Evolutionary conservation across 2,888 invertebrate species (phyloP).

Genomic region (Drosophila setosimentum): DNA sequence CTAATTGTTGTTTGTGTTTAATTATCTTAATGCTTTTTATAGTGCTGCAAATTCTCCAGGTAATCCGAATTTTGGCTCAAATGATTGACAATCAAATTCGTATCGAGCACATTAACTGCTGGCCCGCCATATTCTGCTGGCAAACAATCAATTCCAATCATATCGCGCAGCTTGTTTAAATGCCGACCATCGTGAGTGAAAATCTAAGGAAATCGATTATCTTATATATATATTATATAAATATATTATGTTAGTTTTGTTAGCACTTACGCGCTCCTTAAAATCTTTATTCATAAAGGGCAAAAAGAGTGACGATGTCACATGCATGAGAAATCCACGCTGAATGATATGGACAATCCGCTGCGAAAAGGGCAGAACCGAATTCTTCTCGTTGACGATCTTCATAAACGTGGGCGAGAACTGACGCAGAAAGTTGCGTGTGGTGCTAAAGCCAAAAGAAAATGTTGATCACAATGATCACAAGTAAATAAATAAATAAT

Average conservation of each 20-base stretch:
- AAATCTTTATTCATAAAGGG: constrained; percentile 82
- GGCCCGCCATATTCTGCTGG: constrained; percentile 83
- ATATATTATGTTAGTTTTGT: background rate
- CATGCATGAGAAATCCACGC: constrained; percentile 80
- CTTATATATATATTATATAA: too few species aligned
- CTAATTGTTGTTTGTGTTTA: constrained; percentile 1
- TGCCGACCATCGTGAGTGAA: constrained; percentile 82
- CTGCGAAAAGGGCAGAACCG: constrained; percentile 78
- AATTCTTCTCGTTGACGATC: constrained; percentile 81
- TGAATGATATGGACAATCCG: constrained; percentile 82
- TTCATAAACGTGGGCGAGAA: constrained; percentile 77
- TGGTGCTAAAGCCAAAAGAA: constrained; percentile 60
- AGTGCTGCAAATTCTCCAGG: constrained; percentile 75
- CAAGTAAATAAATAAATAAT: background rate
- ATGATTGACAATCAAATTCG: constrained; percentile 77
- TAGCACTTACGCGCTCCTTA: constrained; percentile 73
- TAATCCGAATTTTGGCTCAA: constrained; percentile 74
- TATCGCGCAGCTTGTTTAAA: constrained; percentile 78
- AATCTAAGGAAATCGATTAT: constrained; percentile 58
- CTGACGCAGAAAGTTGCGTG: constrained; percentile 76
- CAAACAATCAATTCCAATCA: constrained; percentile 79
- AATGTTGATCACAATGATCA: background rate
- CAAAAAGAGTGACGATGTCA: constrained; percentile 78
- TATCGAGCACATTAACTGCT: constrained; percentile 74
- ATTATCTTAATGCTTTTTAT: constrained; percentile 58